Percentiles rank a stretch among this genome's conserved stretches.
These are phyloP conservation scores for Arizona elegans DNA, from an alignment of 2,113 vertebrate species.

Conservation along the genomic window DNA sequence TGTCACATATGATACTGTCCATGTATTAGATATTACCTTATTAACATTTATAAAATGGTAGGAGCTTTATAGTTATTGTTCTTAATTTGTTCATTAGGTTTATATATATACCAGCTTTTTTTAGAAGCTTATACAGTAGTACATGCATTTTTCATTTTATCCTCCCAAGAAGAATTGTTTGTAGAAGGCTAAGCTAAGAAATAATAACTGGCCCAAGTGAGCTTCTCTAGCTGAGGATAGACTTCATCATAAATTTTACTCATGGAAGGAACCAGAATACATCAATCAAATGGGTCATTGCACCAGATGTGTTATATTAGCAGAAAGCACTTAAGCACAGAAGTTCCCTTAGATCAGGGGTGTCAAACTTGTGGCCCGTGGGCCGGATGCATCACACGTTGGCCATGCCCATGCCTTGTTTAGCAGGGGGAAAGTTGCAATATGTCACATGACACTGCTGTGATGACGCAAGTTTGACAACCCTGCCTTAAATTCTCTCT, in stretches of 20 bases:
- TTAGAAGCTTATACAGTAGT: background rate
- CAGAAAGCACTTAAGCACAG: background rate
- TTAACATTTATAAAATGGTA: background rate
- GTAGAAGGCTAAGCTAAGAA: background rate
- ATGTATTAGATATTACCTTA: background rate
- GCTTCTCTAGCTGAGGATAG: background rate
- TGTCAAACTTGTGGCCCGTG: no score
- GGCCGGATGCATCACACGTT: no score
- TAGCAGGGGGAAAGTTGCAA: no score
- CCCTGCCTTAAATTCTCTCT: background rate
- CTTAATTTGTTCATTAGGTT: background rate
- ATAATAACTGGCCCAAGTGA: background rate
- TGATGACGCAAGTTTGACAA: no score
- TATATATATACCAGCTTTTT: background rate
- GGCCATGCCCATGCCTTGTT: no score
- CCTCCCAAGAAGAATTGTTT: background rate
- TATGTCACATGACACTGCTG: fast-evolving
- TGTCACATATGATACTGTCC: no score
- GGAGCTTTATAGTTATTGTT: background rate
- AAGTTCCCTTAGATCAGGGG: background rate
- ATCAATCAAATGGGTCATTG: background rate
- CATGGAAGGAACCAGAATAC: background rate
- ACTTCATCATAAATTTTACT: background rate
- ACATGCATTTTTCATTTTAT: background rate
- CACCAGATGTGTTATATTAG: background rate